A percentile compares a stretch with the other conserved stretches of the same genome.
Evolutionary conservation across 1,140 invertebrate genomes (phyloP).

Genomic region (Trypoxylus dichotomus): DNA sequence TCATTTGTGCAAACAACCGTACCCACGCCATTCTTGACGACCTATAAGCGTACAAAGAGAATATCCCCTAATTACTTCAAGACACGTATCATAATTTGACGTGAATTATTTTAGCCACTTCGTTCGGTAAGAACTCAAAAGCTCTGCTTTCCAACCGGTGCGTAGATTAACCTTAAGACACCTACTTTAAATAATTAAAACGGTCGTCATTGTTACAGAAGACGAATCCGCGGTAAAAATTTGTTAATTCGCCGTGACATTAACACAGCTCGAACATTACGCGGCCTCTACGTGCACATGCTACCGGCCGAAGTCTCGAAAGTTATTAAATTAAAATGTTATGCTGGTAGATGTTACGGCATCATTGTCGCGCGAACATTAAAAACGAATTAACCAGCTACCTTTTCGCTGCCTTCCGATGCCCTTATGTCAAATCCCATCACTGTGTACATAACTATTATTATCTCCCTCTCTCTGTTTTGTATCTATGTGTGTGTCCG

Average conservation of each 20-base stretch:
- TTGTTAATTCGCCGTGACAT: constrained; percentile 25
- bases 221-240: background rate
- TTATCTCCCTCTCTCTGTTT: too few species aligned
- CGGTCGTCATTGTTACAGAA: background rate
- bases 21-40: too few species aligned
- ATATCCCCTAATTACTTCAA: too few species aligned
- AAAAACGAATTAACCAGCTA: constrained; percentile 43
- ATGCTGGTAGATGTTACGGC: constrained; percentile 45
- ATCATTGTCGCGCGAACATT: constrained; percentile 44
- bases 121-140: too few species aligned
- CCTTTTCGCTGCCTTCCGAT: background rate
- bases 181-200: constrained; percentile 12
- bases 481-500: background rate
- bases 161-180: constrained; percentile 1
- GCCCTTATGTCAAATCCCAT: background rate
- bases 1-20: too few species aligned
- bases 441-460: too few species aligned
- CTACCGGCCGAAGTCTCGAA: constrained; percentile 7
- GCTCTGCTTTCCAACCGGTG: background rate
- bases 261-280: background rate
- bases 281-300: background rate
- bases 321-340: constrained; percentile 49
- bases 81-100: too few species aligned
- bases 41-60: too few species aligned
- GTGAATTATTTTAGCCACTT: too few species aligned